Base-by-base conservation (phyloP, 2,797 vertebrate species). In the Anguilla pacifica region DNA sequence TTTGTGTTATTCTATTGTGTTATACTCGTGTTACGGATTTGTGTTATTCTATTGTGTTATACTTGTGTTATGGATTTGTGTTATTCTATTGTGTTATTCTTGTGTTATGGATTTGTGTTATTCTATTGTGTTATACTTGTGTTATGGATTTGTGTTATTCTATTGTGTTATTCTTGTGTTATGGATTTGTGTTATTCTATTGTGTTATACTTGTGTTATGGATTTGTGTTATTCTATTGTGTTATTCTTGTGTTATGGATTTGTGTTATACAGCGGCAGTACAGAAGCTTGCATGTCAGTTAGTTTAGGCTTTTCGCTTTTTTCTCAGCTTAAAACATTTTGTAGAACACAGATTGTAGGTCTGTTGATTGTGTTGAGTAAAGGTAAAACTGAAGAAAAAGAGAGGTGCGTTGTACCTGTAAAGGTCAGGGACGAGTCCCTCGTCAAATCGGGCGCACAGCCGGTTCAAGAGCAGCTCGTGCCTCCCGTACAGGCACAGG, bases 401-500 rank as follows among this genome's bases (percentile, higher is more conserved):
- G 35, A 74, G 70, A 35, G 31, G 6, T 13, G 13, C 31, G 31
- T 17, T 17, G 70, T 22, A 79, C 98, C 98, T 99, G 95, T 98
- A 97, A 57, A 99, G 94, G 93, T 99, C 97, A 0, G 88, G 89
- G 89, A 99, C 91, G 89, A 96, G 94, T 6, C 94, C 94, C 3
- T 94, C 93, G 0, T 93, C 88, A 87, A 96, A 96, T 84, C 95
- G 95, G 31, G 88, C 91, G 51, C 84, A 94, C 87, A 99, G 94
- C 59, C 95, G 97, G 49, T 99, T 98, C 81, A 99, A 96, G 89
- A 97, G 95, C 87, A 94, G 95, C 92, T 99, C 97, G 0, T 98
- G 98, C 86, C 97, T 97, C 17, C 97, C 97, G 0, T 96, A 98
- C 87, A 99, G 91, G 90, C 94, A 94, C 88, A 97, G 91, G 90